phyloP scores from a whole-genome alignment of 2,888 invertebrate species.

The Mycogona germanica region DNA sequence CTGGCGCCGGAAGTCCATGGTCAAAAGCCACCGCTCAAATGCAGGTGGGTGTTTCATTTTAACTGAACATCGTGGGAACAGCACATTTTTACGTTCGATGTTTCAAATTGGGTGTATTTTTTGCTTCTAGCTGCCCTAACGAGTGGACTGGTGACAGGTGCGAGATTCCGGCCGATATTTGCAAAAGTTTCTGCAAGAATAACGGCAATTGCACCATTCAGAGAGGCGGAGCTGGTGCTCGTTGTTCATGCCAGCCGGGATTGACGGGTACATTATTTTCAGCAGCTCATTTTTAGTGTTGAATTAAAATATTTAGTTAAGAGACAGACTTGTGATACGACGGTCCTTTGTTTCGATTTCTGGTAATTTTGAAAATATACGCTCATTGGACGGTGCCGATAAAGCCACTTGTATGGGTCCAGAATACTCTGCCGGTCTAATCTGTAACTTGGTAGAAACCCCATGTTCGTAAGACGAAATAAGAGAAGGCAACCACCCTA shows the following conservation, averaged over 20 bases:
- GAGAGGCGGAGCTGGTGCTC: slow-evolving; percentile 19
- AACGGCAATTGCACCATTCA: slow-evolving; percentile 43
- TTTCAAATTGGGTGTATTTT: neutral
- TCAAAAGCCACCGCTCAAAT: slow-evolving; percentile 26
- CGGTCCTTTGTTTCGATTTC: neutral
- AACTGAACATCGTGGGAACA: slow-evolving; percentile 21
- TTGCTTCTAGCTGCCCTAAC: slow-evolving; percentile 39
- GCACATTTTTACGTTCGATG: neutral
- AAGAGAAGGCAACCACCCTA: too few relatives aligned
- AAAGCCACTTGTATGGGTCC: too few relatives aligned
- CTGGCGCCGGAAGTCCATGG: slow-evolving; percentile 24
- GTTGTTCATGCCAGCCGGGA: slow-evolving; percentile 43
- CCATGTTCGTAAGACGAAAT: too few relatives aligned
- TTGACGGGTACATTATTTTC: slow-evolving; percentile 40
- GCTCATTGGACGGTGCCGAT: neutral
- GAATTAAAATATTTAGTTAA: neutral
- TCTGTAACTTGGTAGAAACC: too few relatives aligned
- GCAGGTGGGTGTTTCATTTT: slow-evolving; percentile 26
- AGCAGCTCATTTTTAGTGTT: slow-evolving; percentile 25
- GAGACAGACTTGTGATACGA: too few relatives aligned
- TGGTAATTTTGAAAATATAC: neutral
- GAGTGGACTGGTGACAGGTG: slow-evolving; percentile 53
- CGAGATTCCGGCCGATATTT: slow-evolving; percentile 45
- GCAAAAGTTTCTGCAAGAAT: slow-evolving; percentile 42
- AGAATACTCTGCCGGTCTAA: too few relatives aligned